Evolutionary conservation across 1,140 invertebrate species (phyloP).

Genomic region (Trigoniulus corallinus): DNA sequence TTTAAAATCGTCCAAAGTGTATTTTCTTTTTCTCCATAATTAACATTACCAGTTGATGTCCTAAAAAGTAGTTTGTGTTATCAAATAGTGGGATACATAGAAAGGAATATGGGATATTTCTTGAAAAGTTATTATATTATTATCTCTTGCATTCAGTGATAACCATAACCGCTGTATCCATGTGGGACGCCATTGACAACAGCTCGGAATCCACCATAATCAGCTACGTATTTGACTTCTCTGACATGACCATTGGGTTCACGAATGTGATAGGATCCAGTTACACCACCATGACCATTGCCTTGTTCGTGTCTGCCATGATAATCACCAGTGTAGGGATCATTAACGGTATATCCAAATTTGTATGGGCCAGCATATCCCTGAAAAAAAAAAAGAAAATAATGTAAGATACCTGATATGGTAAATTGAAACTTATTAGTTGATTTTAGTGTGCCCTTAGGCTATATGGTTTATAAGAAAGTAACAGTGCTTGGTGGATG

Average conservation of each 20-base stretch:
- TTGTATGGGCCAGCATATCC: conserved; percentile 1
- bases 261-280: background rate
- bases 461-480: background rate
- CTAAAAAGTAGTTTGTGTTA: too few relatives aligned
- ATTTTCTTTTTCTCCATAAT: too few relatives aligned
- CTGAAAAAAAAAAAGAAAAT: background rate
- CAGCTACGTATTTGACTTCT: conserved; percentile 14
- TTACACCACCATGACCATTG: background rate
- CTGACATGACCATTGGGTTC: background rate
- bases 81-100: too few relatives aligned
- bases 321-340: conserved; percentile 1
- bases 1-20: too few relatives aligned
- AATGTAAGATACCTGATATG: too few relatives aligned
- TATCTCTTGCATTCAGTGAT: too few relatives aligned
- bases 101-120: too few relatives aligned
- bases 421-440: background rate
- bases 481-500: background rate
- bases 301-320: background rate
- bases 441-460: background rate
- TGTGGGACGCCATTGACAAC: conserved; percentile 2
- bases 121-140: too few relatives aligned
- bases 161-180: background rate
- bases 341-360: background rate
- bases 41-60: too few relatives aligned
- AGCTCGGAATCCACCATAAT: conserved; percentile 8